Percentiles rank a stretch among this genome's conserved stretches.
Conservation (phyloP, 2,113 vertebrate species). For the Halcyon malimbica region DNA sequence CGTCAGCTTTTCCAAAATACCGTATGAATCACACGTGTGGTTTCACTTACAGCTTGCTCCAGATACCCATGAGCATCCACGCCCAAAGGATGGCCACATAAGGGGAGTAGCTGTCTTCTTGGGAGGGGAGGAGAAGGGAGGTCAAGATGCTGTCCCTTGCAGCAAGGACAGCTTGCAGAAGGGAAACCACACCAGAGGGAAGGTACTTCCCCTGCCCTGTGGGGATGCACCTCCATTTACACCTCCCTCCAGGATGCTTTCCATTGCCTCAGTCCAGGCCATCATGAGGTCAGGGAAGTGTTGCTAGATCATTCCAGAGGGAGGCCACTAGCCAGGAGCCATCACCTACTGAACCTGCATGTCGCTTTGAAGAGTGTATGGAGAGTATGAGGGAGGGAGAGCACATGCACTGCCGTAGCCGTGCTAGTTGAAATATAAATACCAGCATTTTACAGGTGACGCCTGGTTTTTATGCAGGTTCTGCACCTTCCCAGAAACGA, state of each 20-base stretch:
- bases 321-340: not conserved
- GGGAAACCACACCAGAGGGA: not conserved
- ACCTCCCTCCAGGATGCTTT: not conserved
- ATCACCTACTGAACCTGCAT: not conserved
- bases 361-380: not conserved
- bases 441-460: not conserved
- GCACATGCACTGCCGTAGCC: fast-evolving
- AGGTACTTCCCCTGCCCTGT: not conserved
- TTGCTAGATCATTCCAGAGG: not conserved
- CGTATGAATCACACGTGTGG: fast-evolving
- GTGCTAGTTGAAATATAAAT: not conserved
- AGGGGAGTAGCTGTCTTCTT: not conserved
- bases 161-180: not conserved
- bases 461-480: not conserved
- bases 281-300: fast-evolving
- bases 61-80: not conserved
- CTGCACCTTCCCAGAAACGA: not conserved
- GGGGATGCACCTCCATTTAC: not conserved
- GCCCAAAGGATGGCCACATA: not conserved
- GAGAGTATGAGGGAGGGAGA: not conserved
- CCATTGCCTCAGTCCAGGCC: not conserved
- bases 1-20: not conserved
- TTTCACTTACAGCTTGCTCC: not conserved
- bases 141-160: not conserved
- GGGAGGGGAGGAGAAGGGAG: not conserved